Evolutionary conservation across 2,797 vertebrate genomes (phyloP).

Genomic region (Pseudomugil tenellus): DNA sequence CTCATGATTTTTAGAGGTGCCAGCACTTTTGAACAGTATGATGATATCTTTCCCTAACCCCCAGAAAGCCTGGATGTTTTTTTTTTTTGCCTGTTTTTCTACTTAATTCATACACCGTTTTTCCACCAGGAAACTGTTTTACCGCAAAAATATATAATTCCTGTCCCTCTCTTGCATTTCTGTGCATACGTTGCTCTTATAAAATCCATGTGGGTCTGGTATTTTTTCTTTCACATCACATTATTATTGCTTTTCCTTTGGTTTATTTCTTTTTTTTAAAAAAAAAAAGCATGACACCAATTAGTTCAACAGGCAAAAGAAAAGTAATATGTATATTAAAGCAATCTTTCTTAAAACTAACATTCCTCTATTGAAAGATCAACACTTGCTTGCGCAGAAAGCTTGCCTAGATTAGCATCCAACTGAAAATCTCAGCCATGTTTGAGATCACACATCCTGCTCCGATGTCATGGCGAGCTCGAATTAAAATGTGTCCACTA

Average conservation of each 20-base stretch:
- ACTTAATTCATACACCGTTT: constrained; percentile 18
- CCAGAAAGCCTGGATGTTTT: constrained; percentile 15
- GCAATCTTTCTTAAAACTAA: constrained; percentile 36
- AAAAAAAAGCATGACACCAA: constrained; percentile 30
- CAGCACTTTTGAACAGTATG: constrained; percentile 62
- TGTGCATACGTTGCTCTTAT: constrained; percentile 20
- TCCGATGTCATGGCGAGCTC: constrained; percentile 56
- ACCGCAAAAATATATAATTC: constrained; percentile 23
- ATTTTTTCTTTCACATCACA: constrained; percentile 10
- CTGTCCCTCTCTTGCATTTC: constrained; percentile 4
- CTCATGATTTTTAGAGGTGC: constrained; percentile 64
- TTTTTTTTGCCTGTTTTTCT: constrained; percentile 19
- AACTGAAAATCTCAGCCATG: constrained; percentile 59
- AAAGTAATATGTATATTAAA: constrained; percentile 23
- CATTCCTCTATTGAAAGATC: constrained; percentile 42
- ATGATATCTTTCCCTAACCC: constrained; percentile 56
- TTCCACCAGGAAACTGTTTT: constrained; percentile 22
- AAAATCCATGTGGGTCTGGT: constrained; percentile 22
- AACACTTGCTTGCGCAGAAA: constrained; percentile 64
- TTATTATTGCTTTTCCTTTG: not conserved
- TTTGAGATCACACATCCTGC: constrained; percentile 58
- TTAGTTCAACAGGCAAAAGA: constrained; percentile 31
- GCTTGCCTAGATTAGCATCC: constrained; percentile 55
- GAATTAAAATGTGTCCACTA: constrained; percentile 74
- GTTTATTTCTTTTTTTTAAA: no score